These are phyloP conservation scores for Oxyura jamaicensis DNA, from an alignment of 2,113 vertebrate genomes.

Conservation along the genomic window DNA sequence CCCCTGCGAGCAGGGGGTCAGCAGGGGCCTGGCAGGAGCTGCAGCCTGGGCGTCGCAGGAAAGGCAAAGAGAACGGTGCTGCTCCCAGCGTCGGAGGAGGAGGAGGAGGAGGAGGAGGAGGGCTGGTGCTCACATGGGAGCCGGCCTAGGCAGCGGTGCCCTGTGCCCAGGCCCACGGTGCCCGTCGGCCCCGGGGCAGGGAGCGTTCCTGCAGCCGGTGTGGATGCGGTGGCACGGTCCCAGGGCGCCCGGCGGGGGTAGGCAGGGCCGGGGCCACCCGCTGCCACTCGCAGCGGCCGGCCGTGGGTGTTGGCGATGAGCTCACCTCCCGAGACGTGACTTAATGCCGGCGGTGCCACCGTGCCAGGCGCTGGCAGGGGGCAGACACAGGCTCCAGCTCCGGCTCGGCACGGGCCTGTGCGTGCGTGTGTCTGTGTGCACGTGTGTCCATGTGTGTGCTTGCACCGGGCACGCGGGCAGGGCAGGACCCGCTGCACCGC, in stretches of 20 bases:
- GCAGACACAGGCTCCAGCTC: background rate
- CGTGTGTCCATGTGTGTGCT: background rate
- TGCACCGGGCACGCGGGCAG: fast-evolving
- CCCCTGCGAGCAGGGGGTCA: background rate
- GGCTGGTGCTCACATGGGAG: background rate
- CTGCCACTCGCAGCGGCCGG: background rate
- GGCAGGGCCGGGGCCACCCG: background rate
- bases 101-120: background rate
- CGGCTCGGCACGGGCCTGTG: background rate
- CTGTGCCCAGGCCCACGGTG: background rate
- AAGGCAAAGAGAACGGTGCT: background rate
- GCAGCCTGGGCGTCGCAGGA: background rate
- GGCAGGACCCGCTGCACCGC: fast-evolving
- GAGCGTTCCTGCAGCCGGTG: background rate
- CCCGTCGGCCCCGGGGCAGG: fast-evolving
- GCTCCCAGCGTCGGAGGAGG: no score
- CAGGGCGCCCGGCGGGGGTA: background rate
- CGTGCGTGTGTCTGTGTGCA: no score
- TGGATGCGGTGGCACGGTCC: background rate
- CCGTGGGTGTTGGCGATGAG: background rate
- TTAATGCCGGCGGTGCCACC: background rate
- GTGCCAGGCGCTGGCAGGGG: background rate
- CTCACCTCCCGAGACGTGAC: constrained; percentile 5
- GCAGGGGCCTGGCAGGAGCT: background rate
- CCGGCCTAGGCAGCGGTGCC: fast-evolving